Evolutionary conservation across 92 coral and sea anemone genomes (phyloP), one percentile per base, ranked within the genome.

Genomic region (Epizoanthus rinbou): DNA sequence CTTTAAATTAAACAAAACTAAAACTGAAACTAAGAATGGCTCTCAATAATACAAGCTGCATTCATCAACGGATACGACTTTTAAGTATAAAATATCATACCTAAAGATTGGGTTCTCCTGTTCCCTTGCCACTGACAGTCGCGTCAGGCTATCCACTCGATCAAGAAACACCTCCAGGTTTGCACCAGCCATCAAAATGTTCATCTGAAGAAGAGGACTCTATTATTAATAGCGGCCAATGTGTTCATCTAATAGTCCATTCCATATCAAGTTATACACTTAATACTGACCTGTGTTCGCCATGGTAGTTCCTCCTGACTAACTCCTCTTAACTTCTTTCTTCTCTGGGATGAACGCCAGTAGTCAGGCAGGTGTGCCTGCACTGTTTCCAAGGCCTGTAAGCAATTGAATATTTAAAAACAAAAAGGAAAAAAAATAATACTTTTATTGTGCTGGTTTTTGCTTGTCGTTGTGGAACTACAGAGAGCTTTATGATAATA

Each of bases 231-330:
- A 35, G 39, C 39, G 2, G 39, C 39, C 39, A 2, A 35, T 35
- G 39, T 35, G 39, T 35, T 35, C 39, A 35, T 35, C 39, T 35
- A 2, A 4, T 1, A 80, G 65, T 9, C 60, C 25, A 24, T 19
- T 57, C 28, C 45, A 23, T 8, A 71, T 71, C 8, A 72, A 65
- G 65, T n/a, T 3, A 60, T 8, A 33, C 41, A 41, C 18, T 18
- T 57, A 50, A 10, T 6, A 64, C 13, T 39, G 81, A 93, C 99
- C 98, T 96, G 99, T 56, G 94, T 91, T 85, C 97, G 91, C 99
- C 99, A 96, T 0, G 99, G 99, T 16, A 89, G 80, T 85, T 96
- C 99, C 71, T 96, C 99, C 10, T 57, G 81, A 41, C 91, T 88
- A 18, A 96, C 92, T n/a, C 94, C 90, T 69, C 99, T 82, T 7